Evolutionary conservation across 2,797 vertebrate species (phyloP).

Genomic region (Cirrhinus molitorella): DNA sequence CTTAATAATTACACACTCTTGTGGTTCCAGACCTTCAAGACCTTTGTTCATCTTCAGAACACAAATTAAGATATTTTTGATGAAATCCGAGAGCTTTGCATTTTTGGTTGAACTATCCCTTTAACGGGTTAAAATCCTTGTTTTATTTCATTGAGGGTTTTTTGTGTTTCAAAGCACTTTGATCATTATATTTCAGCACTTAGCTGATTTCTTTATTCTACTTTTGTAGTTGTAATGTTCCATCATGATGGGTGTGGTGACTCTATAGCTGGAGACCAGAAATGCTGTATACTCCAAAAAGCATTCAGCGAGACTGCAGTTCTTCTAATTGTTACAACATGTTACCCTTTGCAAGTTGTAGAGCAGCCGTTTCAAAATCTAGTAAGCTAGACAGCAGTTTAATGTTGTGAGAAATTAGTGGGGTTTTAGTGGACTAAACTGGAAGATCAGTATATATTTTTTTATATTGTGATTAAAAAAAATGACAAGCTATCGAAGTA

Average conservation of each 20-base stretch:
- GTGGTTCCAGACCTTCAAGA: too few species aligned
- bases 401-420: too few species aligned
- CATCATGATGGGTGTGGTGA: neutral
- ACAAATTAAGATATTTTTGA: too few species aligned
- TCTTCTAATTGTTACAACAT: neutral
- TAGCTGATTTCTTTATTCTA: neutral
- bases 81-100: too few species aligned
- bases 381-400: too few species aligned
- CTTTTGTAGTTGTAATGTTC: neutral
- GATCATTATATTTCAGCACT: neutral
- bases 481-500: too few species aligned
- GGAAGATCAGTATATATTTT: too few species aligned
- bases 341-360: neutral
- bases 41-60: too few species aligned
- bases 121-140: neutral
- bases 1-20: too few species aligned
- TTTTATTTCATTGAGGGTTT: neutral
- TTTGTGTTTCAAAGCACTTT: neutral
- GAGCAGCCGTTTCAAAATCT: neutral
- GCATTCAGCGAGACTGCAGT: neutral
- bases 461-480: too few species aligned
- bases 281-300: neutral
- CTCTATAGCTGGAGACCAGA: neutral
- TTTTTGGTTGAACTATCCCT: too few species aligned
- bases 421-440: neutral